Evolutionary conservation across 92 coral and sea anemone species (phyloP).

Genomic region (Siderastrea siderea): DNA sequence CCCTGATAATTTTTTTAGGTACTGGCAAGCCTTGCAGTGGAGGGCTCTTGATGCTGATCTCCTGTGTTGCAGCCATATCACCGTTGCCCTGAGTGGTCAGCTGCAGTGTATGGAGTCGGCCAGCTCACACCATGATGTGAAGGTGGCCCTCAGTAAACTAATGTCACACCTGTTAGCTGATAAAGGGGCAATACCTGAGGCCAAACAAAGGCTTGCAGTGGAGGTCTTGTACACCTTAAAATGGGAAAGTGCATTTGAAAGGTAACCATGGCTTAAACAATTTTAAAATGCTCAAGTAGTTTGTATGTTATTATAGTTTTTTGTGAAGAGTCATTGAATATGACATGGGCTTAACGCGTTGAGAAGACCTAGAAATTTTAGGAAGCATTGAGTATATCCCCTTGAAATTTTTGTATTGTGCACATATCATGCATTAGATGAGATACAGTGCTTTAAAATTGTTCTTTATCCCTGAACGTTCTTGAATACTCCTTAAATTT

Average conservation of each 20-base stretch:
- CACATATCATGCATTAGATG: too few relatives aligned
- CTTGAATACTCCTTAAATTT: too few relatives aligned
- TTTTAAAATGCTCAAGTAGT: too few relatives aligned
- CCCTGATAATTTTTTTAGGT: slow-evolving; percentile 44
- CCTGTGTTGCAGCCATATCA: slow-evolving; percentile 71
- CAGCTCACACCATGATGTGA: slow-evolving; percentile 85
- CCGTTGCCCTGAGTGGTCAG: slow-evolving; percentile 63
- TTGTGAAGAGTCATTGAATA: too few relatives aligned
- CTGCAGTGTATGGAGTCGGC: slow-evolving; percentile 78
- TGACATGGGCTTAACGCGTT: too few relatives aligned
- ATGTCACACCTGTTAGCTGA: slow-evolving; percentile 81
- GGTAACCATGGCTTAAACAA: slow-evolving; percentile 44
- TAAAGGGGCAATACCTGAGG: slow-evolving; percentile 35
- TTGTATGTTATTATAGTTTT: too few relatives aligned
- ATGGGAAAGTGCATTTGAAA: slow-evolving; percentile 92
- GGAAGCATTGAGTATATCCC: too few relatives aligned
- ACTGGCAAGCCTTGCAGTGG: slow-evolving; percentile 78
- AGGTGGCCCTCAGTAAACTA: slow-evolving; percentile 74
- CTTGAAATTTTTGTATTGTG: too few relatives aligned
- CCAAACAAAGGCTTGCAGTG: slow-evolving; percentile 52
- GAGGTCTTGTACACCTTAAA: slow-evolving; percentile 74
- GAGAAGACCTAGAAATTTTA: too few relatives aligned
- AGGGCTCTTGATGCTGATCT: slow-evolving; percentile 74
- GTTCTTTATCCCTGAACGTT: too few relatives aligned
- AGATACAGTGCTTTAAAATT: too few relatives aligned